phyloP scores from a whole-genome alignment of 2,888 invertebrate species.

The Tillus elongatus region DNA sequence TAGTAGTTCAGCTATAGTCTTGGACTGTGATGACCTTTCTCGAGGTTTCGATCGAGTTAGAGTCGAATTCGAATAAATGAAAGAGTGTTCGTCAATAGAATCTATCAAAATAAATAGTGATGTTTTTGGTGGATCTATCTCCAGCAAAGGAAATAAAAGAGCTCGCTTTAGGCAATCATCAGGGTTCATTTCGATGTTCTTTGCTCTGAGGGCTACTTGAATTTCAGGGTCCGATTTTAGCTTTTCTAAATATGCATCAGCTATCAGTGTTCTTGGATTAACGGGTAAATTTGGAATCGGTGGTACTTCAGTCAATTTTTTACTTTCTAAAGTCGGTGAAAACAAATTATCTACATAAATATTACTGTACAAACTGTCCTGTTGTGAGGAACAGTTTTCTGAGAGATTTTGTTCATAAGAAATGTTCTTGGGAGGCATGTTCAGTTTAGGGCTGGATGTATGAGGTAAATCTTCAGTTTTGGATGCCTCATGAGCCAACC shows the following conservation, averaged over 20 bases:
- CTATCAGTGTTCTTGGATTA: conserved; percentile 55
- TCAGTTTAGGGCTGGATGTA: conserved; percentile 20
- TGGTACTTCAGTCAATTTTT: conserved; percentile 31
- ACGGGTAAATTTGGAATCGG: conserved; percentile 45
- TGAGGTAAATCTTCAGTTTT: conserved; percentile 20
- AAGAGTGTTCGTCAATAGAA: conserved; percentile 77
- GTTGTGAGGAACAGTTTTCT: conserved; percentile 27
- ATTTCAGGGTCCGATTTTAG: conserved; percentile 70
- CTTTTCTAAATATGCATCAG: conserved; percentile 73
- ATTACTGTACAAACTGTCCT: conserved; percentile 36
- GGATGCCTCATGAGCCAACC: conserved; percentile 30
- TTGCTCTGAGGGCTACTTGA: conserved; percentile 66
- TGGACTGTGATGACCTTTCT: conserved; percentile 43
- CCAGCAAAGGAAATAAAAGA: conserved; percentile 74
- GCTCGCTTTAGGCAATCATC: conserved; percentile 88
- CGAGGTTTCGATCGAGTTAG: conserved; percentile 46
- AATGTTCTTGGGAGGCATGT: conserved; percentile 19
- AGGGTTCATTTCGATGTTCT: conserved; percentile 76
- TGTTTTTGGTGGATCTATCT: conserved; percentile 79
- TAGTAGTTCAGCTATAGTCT: conserved; percentile 72
- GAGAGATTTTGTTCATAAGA: conserved; percentile 28
- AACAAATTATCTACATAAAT: conserved; percentile 30
- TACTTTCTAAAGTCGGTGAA: conserved; percentile 27
- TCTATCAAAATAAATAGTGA: conserved; percentile 81
- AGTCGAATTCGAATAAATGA: conserved; percentile 49